These are phyloP conservation scores for Montipora efflorescens DNA, from an alignment of 64 coral and sea anemone species.

Conservation along the genomic window DNA sequence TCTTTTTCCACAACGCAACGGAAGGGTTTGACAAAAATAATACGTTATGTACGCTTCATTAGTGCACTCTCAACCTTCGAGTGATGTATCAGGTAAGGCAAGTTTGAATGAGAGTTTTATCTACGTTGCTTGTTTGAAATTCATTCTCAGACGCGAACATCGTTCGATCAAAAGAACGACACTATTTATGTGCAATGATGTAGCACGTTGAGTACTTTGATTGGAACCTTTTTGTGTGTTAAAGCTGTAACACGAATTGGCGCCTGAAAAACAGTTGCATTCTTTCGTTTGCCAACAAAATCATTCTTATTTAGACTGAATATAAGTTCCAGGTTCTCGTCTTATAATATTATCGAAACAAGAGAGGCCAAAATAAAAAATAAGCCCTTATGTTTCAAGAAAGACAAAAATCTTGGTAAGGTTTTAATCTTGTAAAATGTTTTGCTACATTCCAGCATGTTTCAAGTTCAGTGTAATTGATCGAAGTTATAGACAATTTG, in stretches of 20 bases:
- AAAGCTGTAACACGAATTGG: too few relatives aligned
- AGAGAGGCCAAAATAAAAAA: too few relatives aligned
- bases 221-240: too few relatives aligned
- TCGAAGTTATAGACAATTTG: not conserved
- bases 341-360: too few relatives aligned
- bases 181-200: too few relatives aligned
- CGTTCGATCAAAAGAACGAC: not conserved
- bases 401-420: not conserved
- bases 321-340: too few relatives aligned
- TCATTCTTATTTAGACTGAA: too few relatives aligned
- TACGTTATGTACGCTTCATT: constrained; percentile 35
- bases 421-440: not conserved
- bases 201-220: too few relatives aligned
- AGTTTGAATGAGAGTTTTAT: not conserved
- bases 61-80: not conserved
- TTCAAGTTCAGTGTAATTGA: not conserved
- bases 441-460: not conserved
- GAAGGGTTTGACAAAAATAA: not conserved
- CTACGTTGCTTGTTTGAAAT: not conserved
- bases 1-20: not conserved
- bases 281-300: too few relatives aligned
- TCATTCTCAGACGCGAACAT: not conserved
- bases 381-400: too few relatives aligned
- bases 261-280: too few relatives aligned
- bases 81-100: constrained; percentile 10